Conservation (phyloP, 2,113 vertebrate species). For the Gallinago undulata region DNA sequence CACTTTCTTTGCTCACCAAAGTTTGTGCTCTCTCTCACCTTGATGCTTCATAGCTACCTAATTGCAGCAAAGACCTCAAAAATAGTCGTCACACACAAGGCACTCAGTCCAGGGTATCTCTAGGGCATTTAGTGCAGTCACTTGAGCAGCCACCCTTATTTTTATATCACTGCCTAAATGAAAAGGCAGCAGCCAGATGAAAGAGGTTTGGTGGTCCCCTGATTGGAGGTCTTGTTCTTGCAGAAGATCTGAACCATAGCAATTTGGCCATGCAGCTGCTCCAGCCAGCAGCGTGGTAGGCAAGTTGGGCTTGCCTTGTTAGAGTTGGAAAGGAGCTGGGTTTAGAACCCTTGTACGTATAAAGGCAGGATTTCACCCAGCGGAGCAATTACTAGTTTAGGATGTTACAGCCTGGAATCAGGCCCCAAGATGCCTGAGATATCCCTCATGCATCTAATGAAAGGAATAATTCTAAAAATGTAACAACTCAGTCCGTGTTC, state of each 20-base stretch:
- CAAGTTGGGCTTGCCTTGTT: background rate
- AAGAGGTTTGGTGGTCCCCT: background rate
- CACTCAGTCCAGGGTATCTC: background rate
- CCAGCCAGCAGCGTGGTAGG: background rate
- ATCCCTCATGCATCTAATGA: slow-evolving; percentile 66
- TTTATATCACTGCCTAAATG: background rate
- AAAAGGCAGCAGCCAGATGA: background rate
- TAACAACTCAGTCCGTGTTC: slow-evolving; percentile 65
- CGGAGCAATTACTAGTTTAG: slow-evolving; percentile 22
- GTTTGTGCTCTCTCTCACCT: background rate
- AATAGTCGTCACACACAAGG: background rate
- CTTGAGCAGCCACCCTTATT: background rate
- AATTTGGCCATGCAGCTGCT: background rate
- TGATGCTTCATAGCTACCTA: background rate
- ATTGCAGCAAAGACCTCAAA: background rate
- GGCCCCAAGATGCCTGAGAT: slow-evolving; percentile 22
- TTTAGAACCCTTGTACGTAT: background rate
- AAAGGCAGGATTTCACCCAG: background rate
- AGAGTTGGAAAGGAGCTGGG: background rate
- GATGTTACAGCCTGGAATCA: slow-evolving; percentile 40
- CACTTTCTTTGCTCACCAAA: background rate
- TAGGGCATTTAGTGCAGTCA: too few species aligned
- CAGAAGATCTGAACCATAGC: background rate
- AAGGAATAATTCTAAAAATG: slow-evolving; percentile 73
- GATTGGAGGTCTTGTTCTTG: background rate